A percentile compares a stretch with the other conserved stretches of the same genome.
These are phyloP conservation scores for Drosophila insularis DNA, from an alignment of 1,140 invertebrate species.

Conservation along the genomic window DNA sequence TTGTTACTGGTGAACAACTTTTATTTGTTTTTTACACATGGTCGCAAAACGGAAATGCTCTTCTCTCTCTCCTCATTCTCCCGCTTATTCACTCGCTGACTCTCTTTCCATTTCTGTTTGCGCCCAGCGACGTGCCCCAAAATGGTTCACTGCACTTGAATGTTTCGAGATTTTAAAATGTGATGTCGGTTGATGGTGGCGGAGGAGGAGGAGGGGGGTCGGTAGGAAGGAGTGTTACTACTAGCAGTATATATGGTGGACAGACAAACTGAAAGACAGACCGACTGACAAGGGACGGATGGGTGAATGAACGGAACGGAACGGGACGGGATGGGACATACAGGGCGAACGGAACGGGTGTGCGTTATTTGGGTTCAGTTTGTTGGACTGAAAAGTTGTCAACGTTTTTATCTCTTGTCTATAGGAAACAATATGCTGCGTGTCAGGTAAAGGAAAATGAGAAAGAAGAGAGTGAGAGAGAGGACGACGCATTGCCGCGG, in stretches of 20 bases:
- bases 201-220: neutral
- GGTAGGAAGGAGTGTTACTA: neutral
- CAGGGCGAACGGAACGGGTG: neutral
- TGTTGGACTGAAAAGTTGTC: conserved; percentile 54
- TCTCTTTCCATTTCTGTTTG: conserved; percentile 45
- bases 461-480: neutral
- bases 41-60: conserved; percentile 72
- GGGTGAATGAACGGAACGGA: too few relatives aligned
- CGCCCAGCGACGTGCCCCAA: conserved; percentile 56
- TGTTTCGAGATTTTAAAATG: conserved; percentile 28
- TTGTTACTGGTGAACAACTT: conserved; percentile 29
- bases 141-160: conserved; percentile 79
- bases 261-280: neutral
- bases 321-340: neutral
- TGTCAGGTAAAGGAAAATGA: conserved; percentile 8
- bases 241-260: neutral
- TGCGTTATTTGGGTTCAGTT: conserved; percentile 9
- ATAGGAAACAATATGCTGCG: conserved; percentile 58
- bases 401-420: conserved; percentile 64
- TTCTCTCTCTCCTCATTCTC: conserved; percentile 40
- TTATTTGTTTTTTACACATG: conserved; percentile 61
- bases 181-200: neutral
- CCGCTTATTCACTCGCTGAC: conserved; percentile 9
- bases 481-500: neutral
- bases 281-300: neutral